Conservation (phyloP, 2,888 invertebrate species). For the Crossocerus cetratus region DNA sequence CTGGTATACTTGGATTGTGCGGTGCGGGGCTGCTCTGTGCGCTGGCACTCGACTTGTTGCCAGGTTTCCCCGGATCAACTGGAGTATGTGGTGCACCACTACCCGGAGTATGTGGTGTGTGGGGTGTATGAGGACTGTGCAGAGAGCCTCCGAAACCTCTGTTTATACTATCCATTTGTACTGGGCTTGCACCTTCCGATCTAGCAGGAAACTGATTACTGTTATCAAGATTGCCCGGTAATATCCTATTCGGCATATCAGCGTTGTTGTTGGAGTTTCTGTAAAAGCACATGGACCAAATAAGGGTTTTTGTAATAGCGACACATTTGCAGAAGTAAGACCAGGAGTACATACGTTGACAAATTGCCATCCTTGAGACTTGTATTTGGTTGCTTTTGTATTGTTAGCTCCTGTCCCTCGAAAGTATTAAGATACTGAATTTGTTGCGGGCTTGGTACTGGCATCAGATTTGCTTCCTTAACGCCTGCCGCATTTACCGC, state of each 20-base stretch:
- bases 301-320: neutral
- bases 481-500: constrained; percentile 76
- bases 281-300: constrained; percentile 1
- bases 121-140: constrained; percentile 75
- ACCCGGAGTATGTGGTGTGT: constrained; percentile 74
- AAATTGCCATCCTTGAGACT: constrained; percentile 87
- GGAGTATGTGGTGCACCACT: constrained; percentile 74
- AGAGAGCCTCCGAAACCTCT: constrained; percentile 73
- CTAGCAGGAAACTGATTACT: constrained; percentile 69
- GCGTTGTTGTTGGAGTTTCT: constrained; percentile 67
- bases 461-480: constrained; percentile 94
- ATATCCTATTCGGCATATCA: constrained; percentile 71
- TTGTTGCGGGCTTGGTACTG: constrained; percentile 97
- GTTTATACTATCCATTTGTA: constrained; percentile 72
- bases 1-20: constrained; percentile 69
- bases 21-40: constrained; percentile 75
- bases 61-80: constrained; percentile 66
- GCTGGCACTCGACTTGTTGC: constrained; percentile 71
- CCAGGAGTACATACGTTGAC: constrained; percentile 84
- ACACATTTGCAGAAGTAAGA: neutral
- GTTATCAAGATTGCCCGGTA: constrained; percentile 68
- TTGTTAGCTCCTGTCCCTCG: constrained; percentile 96
- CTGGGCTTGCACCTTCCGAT: constrained; percentile 73
- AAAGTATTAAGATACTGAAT: constrained; percentile 97
- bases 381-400: constrained; percentile 96